phyloP scores from a whole-genome alignment of 2,888 invertebrate genomes.

The Eupithecia tripunctaria region DNA sequence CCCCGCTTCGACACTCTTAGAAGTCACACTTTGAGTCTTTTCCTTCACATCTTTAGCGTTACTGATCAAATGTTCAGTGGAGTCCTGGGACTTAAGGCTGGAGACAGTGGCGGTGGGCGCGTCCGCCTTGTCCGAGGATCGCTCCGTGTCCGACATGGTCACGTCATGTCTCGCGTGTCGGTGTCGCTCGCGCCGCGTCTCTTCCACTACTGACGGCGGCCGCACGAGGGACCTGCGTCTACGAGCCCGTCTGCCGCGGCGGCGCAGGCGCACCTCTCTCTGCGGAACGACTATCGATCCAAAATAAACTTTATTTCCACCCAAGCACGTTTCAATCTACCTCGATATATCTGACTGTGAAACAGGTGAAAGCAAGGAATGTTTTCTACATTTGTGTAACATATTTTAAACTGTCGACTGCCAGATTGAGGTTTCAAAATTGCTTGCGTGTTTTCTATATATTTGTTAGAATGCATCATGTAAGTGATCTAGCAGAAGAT shows the following conservation, averaged over 20 bases:
- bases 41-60: constrained; percentile 59
- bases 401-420: background rate
- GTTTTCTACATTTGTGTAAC: background rate
- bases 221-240: constrained; percentile 7
- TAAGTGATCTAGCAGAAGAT: constrained; percentile 7
- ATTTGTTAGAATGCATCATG: constrained; percentile 12
- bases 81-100: constrained; percentile 81
- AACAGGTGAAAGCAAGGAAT: constrained; percentile 19
- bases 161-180: constrained; percentile 44
- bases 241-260: background rate
- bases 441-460: background rate
- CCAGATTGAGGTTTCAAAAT: constrained; percentile 9
- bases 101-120: constrained; percentile 74
- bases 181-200: constrained; percentile 26
- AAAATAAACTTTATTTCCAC: constrained; percentile 7
- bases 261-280: constrained; percentile 20
- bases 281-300: background rate
- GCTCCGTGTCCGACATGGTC: constrained; percentile 52
- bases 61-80: constrained; percentile 83
- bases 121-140: constrained; percentile 53
- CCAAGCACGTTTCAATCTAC: background rate
- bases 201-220: constrained; percentile 21
- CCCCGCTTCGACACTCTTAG: constrained; percentile 74
- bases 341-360: background rate
- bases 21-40: constrained; percentile 64